Conservation (phyloP, 2,797 vertebrate species). For the Leucoraja ocellata region DNA sequence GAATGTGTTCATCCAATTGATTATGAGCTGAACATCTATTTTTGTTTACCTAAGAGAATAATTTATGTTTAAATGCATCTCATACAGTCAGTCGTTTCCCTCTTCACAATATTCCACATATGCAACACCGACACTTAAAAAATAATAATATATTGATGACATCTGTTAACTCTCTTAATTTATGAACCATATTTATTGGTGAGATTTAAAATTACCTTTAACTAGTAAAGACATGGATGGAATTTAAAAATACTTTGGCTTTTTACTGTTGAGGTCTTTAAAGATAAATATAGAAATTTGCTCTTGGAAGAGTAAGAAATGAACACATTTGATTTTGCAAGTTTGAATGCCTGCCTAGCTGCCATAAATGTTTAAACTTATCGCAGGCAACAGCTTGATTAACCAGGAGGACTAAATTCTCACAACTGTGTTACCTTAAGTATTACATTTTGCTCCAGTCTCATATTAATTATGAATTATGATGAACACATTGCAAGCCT, state of each 20-base stretch:
- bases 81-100: not conserved
- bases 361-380: not conserved
- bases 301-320: too few relatives aligned
- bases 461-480: not conserved
- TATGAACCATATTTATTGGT: not conserved
- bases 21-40: not conserved
- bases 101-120: not conserved
- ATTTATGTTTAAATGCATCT: constrained; percentile 3
- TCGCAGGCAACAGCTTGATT: not conserved
- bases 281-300: not conserved
- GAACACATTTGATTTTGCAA: not conserved
- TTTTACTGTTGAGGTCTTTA: not conserved
- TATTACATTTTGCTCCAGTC: not conserved
- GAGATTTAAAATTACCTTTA: not conserved
- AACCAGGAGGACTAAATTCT: not conserved
- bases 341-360: not conserved
- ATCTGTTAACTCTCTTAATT: not conserved
- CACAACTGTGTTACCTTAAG: not conserved
- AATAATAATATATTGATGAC: not conserved
- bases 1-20: not conserved
- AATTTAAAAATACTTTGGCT: not conserved
- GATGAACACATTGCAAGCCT: not conserved
- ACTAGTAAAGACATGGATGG: not conserved
- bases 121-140: not conserved
- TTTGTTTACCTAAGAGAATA: not conserved